Percentiles rank a stretch among this genome's conserved stretches.
phyloP scores from a whole-genome alignment of 2,888 invertebrate genomes.

The Atethmia centrago region DNA sequence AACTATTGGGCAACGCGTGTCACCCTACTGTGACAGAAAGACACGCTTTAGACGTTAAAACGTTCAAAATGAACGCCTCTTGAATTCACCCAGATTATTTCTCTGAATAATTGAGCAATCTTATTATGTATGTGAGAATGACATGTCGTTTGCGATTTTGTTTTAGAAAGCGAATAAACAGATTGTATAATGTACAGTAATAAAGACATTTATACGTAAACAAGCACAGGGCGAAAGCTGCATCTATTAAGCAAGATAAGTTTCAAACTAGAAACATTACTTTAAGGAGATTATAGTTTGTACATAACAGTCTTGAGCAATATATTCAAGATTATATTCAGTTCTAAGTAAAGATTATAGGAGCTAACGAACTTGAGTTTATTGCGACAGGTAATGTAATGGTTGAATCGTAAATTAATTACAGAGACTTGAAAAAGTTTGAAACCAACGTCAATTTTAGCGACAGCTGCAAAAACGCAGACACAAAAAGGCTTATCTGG shows the following conservation, averaged over 20 bases:
- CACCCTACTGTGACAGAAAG: slow-evolving; percentile 77
- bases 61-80: slow-evolving; percentile 68
- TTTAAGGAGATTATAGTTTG: slow-evolving; percentile 58
- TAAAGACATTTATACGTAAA: slow-evolving; percentile 72
- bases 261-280: slow-evolving; percentile 59
- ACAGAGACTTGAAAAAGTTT: slow-evolving; percentile 21
- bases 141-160: slow-evolving; percentile 63
- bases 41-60: slow-evolving; percentile 67
- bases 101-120: slow-evolving; percentile 75
- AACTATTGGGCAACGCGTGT: slow-evolving; percentile 80
- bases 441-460: slow-evolving; percentile 22
- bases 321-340: slow-evolving; percentile 61
- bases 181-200: slow-evolving; percentile 68
- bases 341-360: slow-evolving; percentile 49
- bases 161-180: slow-evolving; percentile 68
- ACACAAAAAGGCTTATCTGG: slow-evolving; percentile 27
- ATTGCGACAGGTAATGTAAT: slow-evolving; percentile 44
- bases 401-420: slow-evolving; percentile 52
- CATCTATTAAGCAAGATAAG: slow-evolving; percentile 62
- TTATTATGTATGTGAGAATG: slow-evolving; percentile 76
- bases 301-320: slow-evolving; percentile 56
- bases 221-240: slow-evolving; percentile 70
- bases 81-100: slow-evolving; percentile 74
- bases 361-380: slow-evolving; percentile 57
- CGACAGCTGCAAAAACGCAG: slow-evolving; percentile 31